These are phyloP conservation scores for Drosophila suzukii DNA, from an alignment of 1,140 invertebrate species.

Conservation along the genomic window DNA sequence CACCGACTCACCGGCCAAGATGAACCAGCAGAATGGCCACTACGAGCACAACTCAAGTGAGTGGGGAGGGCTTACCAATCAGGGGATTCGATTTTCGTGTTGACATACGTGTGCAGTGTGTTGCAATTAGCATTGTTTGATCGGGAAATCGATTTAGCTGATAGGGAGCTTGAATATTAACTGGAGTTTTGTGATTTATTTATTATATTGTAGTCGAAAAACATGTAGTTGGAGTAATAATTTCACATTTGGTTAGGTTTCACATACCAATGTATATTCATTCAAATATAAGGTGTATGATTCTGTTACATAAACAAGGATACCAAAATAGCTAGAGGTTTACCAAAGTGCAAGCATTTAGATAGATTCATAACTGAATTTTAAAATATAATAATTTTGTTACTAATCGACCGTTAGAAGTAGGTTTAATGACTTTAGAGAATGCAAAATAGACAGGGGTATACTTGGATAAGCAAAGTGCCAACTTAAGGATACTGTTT, in stretches of 20 bases:
- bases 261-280: too few species aligned
- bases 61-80: conserved; percentile 31
- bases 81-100: not conserved
- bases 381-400: too few species aligned
- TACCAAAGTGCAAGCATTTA: too few species aligned
- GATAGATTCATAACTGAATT: too few species aligned
- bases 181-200: too few species aligned
- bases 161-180: too few species aligned
- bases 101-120: not conserved
- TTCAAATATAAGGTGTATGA: too few species aligned
- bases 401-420: not conserved
- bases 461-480: not conserved
- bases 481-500: not conserved
- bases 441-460: not conserved
- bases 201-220: too few species aligned
- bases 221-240: too few species aligned
- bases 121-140: not conserved
- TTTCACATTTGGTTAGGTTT: too few species aligned
- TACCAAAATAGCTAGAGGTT: too few species aligned
- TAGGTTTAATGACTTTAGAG: not conserved
- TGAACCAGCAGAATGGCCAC: conserved; percentile 89
- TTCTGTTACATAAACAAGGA: too few species aligned
- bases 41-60: conserved; percentile 89
- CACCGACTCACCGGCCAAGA: conserved; percentile 92
- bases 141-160: not conserved